phyloP scores from a whole-genome alignment of 2,888 invertebrate species.

The Hedychridium roseum region DNA sequence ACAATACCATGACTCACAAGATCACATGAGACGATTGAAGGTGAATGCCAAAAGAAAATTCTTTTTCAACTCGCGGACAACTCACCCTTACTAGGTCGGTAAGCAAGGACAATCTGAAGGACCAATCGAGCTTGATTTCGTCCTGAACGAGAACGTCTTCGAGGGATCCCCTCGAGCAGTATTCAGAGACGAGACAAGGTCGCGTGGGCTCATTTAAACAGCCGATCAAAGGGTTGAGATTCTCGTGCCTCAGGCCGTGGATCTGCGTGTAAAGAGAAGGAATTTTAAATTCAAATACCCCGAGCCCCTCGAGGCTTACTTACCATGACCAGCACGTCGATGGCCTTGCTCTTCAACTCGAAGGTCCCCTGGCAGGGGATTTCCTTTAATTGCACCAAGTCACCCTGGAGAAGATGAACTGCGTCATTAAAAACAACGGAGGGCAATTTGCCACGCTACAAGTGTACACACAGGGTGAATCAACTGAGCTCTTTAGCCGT shows the following conservation, averaged over 20 bases:
- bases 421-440: no score
- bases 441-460: no score
- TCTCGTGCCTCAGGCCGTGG: conserved; percentile 89
- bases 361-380: conserved; percentile 71
- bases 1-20: no score
- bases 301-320: conserved; percentile 32
- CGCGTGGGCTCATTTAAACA: conserved; percentile 81
- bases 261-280: conserved; percentile 64
- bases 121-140: conserved; percentile 94
- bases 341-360: conserved; percentile 82
- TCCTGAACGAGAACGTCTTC: conserved; percentile 89
- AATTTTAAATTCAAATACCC: conserved; percentile 1
- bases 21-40: neutral
- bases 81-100: conserved; percentile 88
- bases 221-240: conserved; percentile 88
- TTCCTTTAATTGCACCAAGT: conserved; percentile 87
- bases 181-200: conserved; percentile 86
- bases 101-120: conserved; percentile 89
- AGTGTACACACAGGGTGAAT: no score
- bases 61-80: no score
- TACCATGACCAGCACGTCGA: conserved; percentile 77
- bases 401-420: conserved; percentile 79
- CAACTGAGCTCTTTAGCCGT: no score
- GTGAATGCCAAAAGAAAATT: conserved; percentile 1
- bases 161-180: conserved; percentile 86